Evolutionary conservation across 2,113 vertebrate species (phyloP), one percentile per base, ranked within the genome.

Genomic region (Tauraco erythrolophus): DNA sequence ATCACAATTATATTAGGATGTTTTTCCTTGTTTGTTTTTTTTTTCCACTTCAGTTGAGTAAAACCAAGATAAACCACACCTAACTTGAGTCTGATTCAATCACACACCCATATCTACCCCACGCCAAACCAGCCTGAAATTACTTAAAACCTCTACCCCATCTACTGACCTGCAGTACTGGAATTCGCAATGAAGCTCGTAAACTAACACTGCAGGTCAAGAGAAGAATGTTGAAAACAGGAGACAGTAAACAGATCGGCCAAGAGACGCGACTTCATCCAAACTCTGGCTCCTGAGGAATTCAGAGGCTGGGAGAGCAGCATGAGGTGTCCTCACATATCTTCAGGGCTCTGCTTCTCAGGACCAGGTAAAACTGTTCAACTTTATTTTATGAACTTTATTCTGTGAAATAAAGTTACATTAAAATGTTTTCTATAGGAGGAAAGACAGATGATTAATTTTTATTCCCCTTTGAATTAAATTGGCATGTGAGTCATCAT

Each of bases 191-290:
- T 66, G 69, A 70, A 81, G 93, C 83, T 98, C 92, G 96, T 39
- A 95, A 95, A 97, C 88, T 89, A 97, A 86, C 89, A 94, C 14
- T 92, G 64, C 68, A 96, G 95, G 95, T 96, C 92, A 97, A 79
- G 90, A 86, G 60, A 95, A 97, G 92, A 97, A 98, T 97, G 95
- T 74, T 95, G 88, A 94, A 98, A 97, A 97, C 70, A 94, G 84
- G 89, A 96, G 90, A 75, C 85, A 95, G 91, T 93, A 98, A 98
- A 97, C 88, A 97, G 92, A 93, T 3, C 4, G 1, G 46, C 72
- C 58, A 89, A 94, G 79, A 97, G 75, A 94, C 35, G 35, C 10
- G 13, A 88, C 75, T 98, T 95, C 76, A 75, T 88, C 89, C 89
- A 92, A 91, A 96, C 71, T 78, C 61, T 65, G 58, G 33, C 87